These are phyloP conservation scores for Palythoa heliodiscus DNA, from an alignment of 92 coral and sea anemone genomes.

Conservation along the genomic window DNA sequence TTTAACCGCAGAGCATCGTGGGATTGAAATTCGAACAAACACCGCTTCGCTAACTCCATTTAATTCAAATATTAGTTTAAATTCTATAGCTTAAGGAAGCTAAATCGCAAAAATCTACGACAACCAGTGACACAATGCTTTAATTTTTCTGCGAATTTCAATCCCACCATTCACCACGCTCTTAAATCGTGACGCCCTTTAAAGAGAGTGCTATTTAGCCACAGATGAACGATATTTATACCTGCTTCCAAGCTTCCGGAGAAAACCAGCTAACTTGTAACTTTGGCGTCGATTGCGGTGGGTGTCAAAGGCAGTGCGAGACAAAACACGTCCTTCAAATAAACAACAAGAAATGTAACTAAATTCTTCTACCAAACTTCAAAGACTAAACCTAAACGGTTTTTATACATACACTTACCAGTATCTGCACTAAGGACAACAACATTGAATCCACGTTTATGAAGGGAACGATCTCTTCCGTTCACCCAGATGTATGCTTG, in stretches of 20 bases:
- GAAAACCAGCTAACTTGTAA: slow-evolving; percentile 20
- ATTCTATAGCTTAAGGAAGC: too few relatives aligned
- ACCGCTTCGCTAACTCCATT: too few relatives aligned
- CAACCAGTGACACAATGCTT: too few relatives aligned
- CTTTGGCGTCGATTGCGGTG: slow-evolving; percentile 11
- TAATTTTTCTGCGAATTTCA: too few relatives aligned
- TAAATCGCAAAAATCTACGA: too few relatives aligned
- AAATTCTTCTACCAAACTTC: too few relatives aligned
- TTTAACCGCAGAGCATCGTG: too few relatives aligned
- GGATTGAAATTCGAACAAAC: too few relatives aligned
- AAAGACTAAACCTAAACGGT: not conserved
- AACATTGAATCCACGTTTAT: slow-evolving; percentile 29
- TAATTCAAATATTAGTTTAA: too few relatives aligned
- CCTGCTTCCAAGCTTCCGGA: slow-evolving; percentile 27
- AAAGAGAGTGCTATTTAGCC: not conserved
- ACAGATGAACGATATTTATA: not conserved
- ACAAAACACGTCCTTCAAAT: slow-evolving; percentile 9
- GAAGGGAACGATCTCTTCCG: slow-evolving; percentile 36
- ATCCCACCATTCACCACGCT: too few relatives aligned
- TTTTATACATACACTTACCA: not conserved
- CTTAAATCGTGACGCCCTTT: too few relatives aligned
- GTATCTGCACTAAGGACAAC: slow-evolving; percentile 25
- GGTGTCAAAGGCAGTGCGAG: slow-evolving; percentile 22
- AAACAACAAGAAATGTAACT: too few relatives aligned
- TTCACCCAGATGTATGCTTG: slow-evolving; percentile 44